A percentile compares a stretch with the other conserved stretches of the same genome.
phyloP scores from a whole-genome alignment of 1,140 invertebrate genomes.

The Neelides sp. region DNA sequence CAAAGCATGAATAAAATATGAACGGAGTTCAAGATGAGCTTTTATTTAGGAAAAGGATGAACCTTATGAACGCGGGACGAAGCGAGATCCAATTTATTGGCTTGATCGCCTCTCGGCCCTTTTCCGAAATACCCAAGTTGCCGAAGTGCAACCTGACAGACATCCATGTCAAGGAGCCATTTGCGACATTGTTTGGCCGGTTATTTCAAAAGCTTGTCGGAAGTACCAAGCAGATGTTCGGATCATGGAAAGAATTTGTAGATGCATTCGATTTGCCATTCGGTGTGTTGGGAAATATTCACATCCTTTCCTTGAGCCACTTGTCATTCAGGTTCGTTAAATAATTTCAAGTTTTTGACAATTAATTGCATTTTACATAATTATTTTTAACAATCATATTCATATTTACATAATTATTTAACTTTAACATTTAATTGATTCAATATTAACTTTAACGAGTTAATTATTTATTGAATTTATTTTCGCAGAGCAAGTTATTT shows the following conservation, averaged over 20 bases:
- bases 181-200: conserved; percentile 68
- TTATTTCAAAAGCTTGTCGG: conserved; percentile 60
- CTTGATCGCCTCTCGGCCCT: conserved; percentile 81
- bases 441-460: too few species aligned
- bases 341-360: too few species aligned
- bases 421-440: too few species aligned
- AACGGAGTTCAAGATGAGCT: conserved; percentile 1
- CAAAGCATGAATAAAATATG: background rate
- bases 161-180: conserved; percentile 75
- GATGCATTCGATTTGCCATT: conserved; percentile 76
- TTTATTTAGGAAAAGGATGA: conserved; percentile 28
- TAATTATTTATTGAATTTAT: too few species aligned
- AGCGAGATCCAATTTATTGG: conserved; percentile 78
- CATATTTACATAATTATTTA: too few species aligned
- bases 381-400: background rate
- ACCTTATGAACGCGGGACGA: conserved; percentile 37
- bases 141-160: conserved; percentile 42
- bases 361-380: background rate
- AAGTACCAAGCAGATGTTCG: conserved; percentile 68
- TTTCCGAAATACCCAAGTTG: conserved; percentile 59
- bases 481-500: too few species aligned
- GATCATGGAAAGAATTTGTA: conserved; percentile 82
- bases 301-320: conserved; percentile 56
- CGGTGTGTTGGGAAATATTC: conserved; percentile 70
- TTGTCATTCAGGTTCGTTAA: conserved; percentile 59